phyloP scores from a whole-genome alignment of 2,888 invertebrate species.

The Boloria euphrosyne region DNA sequence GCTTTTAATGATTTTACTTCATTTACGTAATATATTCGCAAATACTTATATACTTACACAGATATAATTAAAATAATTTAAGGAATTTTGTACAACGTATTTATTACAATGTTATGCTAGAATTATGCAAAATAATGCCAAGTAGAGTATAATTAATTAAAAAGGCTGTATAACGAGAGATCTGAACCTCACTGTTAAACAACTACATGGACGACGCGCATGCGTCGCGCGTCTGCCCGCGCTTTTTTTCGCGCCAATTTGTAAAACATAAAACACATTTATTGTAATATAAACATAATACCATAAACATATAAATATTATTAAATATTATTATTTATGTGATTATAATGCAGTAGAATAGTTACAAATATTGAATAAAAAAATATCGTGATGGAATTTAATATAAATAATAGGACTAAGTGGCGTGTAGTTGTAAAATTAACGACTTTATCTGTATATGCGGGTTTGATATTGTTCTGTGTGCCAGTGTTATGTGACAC shows the following conservation, averaged over 20 bases:
- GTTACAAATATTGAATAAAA: slow-evolving; percentile 1
- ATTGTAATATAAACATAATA: background rate
- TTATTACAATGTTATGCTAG: background rate
- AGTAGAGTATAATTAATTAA: slow-evolving; percentile 39
- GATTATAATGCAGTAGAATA: slow-evolving; percentile 1
- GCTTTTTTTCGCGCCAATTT: slow-evolving; percentile 47
- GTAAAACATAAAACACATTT: slow-evolving; percentile 13
- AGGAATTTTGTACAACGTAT: slow-evolving; percentile 4
- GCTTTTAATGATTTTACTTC: too few species aligned
- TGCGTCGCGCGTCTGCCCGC: slow-evolving; percentile 64
- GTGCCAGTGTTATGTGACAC: slow-evolving; percentile 62
- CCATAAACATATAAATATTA: background rate
- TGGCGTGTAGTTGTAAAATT: slow-evolving; percentile 45
- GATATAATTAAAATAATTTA: background rate
- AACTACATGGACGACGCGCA: slow-evolving; percentile 61
- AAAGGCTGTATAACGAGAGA: slow-evolving; percentile 63
- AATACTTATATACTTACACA: background rate
- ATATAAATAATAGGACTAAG: slow-evolving; percentile 9
- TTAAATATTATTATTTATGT: background rate
- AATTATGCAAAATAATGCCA: slow-evolving; percentile 21
- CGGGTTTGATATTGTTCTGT: slow-evolving; percentile 65
- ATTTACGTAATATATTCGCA: too few species aligned
- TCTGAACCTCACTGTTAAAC: slow-evolving; percentile 53
- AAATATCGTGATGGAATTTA: slow-evolving; percentile 9
- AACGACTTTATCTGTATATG: slow-evolving; percentile 56